Base-by-base conservation (phyloP, 2,797 vertebrate species). In the Sebastes itinus region DNA sequence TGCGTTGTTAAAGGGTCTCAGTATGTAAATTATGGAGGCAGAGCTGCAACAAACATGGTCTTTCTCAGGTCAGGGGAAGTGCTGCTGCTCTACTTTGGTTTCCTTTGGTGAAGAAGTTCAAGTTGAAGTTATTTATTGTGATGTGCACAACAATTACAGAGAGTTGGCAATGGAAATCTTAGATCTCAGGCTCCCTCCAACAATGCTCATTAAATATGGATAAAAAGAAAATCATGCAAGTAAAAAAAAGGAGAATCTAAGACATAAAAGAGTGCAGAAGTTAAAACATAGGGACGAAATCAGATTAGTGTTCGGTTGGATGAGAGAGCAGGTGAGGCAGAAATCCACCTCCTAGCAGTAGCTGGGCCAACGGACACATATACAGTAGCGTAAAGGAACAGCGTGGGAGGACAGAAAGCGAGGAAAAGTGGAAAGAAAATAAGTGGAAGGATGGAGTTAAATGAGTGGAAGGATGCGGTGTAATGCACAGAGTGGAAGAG, bases 271-370 rank as follows among this genome's bases (percentile, higher is more conserved):
- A 30, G 58, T 59, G 58, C 58, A 59, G 27, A 59, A 16, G 58
- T 28, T 30, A 18, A 18, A 25, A 23, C 22, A 6, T 0, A 35
- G 18, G 18, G n/a, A 56, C 25, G 64, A 72, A 67, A 73, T 66
- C 60, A 72, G 59, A 55, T 32, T 27, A 1, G 23, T 79, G 52
- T 58, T 77, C 72, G 20, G 77, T 64, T 38, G 66, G 72, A 75
- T 61, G 75, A 81, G 35, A 16, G 25, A 74, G 69, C 74, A 75
- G 87, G 69, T 81, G 87, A 87, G 52, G 90, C 87, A 87, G 80
- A 89, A 89, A 82, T 64, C 70, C 83, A 33, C 71, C 82, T 74
- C 71, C 23, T 6, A 72, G 75, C 67, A 56, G 68, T 25, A 28
- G 66, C 58, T 23, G 77, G 63, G 73, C 75, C 27, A 20, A 58